Conservation (phyloP, 2,113 vertebrate species). For the Heterotis niloticus region DNA sequence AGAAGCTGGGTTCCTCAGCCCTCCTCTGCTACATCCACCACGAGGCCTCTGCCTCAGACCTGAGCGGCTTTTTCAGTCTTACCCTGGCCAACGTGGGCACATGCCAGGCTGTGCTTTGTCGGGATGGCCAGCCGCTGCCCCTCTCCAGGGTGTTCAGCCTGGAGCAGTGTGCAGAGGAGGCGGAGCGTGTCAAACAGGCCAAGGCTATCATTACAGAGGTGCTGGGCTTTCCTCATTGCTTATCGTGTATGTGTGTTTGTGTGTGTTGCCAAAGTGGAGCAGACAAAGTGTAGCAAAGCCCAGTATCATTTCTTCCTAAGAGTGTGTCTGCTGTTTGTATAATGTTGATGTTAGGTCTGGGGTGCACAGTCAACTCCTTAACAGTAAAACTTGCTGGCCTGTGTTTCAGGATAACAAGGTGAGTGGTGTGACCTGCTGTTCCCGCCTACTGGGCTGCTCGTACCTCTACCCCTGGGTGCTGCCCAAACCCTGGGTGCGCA, state of each 20-base stretch:
- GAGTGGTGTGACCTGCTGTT: slow-evolving; percentile 94
- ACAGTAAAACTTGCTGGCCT: slow-evolving; percentile 33
- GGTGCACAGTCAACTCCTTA: slow-evolving; percentile 14
- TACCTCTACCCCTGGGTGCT: slow-evolving; percentile 91
- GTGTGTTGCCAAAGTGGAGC: neutral
- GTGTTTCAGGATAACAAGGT: slow-evolving; percentile 90
- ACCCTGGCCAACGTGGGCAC: slow-evolving; percentile 90
- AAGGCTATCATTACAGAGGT: slow-evolving; percentile 98
- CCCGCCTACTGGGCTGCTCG: slow-evolving; percentile 88
- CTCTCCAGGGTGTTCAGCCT: slow-evolving; percentile 87
- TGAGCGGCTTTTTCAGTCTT: slow-evolving; percentile 75
- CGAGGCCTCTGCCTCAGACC: slow-evolving; percentile 71
- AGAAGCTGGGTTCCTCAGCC: slow-evolving; percentile 91
- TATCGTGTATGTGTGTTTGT: neutral
- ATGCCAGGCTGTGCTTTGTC: slow-evolving; percentile 85
- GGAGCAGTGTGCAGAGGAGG: slow-evolving; percentile 82
- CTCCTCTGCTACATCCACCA: slow-evolving; percentile 87
- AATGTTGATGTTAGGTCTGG: neutral
- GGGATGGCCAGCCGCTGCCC: slow-evolving; percentile 74
- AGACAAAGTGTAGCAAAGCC: neutral
- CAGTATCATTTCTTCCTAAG: neutral
- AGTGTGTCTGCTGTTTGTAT: neutral
- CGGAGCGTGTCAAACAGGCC: slow-evolving; percentile 79
- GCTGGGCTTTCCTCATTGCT: slow-evolving; percentile 3
- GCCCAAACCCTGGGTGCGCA: slow-evolving; percentile 83